Evolutionary conservation across 2,888 invertebrate species (phyloP), one percentile per base, ranked within the genome.

Genomic region (Orthosia incerta): DNA sequence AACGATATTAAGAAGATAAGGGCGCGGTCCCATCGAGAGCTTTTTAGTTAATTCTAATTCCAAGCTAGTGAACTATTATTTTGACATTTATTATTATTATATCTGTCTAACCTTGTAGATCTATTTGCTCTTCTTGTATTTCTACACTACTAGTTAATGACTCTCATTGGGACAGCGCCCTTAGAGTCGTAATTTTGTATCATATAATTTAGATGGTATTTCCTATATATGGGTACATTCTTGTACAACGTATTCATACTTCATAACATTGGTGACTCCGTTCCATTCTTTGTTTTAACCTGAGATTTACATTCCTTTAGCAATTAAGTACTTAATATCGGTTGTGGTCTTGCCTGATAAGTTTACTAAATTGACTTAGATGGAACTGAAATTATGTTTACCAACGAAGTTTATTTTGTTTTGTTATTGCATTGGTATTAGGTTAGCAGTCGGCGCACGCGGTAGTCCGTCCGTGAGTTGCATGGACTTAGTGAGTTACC

Each of bases 311-410:
- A 96, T 96, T 96, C 96, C 96, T 95, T 94, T 96, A 96, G 96
- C 91, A 92, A 86, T 91, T 96, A 96, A 96, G 96, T 96, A 96
- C 96, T 96, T 96, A 96, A 95, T 96, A 96, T 96, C 95, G 96
- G 96, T 96, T 96, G 96, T 96, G 96, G 96, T 96, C 96, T 96
- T 96, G 96, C 96, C 96, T 96, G 95, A 95, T 96, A 96, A 95
- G 96, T 96, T 95, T 93, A 95, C 94, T 90, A 94, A 95, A 95
- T 93, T 93, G 91, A 94, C 93, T 94, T 93, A 92, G 93, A 93
- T 93, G 95, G 94, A 95, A 94, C 93, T 94, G 95, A 95, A 95
- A 94, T 95, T 94, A 94, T 91, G 94, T 95, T 95, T 95, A 96
- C 96, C 96, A 96, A 96, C 96, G 96, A 96, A 96, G 93, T 94